These are phyloP conservation scores for Ectemnius lituratus DNA, from an alignment of 2,888 invertebrate species.

Conservation along the genomic window DNA sequence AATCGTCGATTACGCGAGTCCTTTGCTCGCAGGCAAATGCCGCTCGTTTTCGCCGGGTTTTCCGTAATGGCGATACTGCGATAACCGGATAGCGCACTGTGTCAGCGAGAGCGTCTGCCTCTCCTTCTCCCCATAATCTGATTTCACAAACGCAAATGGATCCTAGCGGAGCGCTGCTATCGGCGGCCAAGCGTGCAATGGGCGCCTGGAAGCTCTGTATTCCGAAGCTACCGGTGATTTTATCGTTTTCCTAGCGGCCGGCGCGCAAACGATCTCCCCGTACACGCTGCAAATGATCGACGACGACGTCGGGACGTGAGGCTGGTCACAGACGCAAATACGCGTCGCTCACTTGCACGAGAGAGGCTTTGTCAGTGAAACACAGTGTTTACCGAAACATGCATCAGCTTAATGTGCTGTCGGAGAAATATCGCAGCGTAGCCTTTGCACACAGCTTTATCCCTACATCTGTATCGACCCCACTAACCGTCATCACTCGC, in stretches of 20 bases:
- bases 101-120: constrained; percentile 18
- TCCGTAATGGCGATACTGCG: background rate
- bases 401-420: too few species aligned
- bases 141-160: constrained; percentile 10
- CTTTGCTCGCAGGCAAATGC: constrained; percentile 4
- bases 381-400: too few species aligned
- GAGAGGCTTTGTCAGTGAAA: too few species aligned
- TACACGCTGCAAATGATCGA: background rate
- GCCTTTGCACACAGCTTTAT: too few species aligned
- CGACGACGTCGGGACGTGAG: background rate
- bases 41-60: constrained; percentile 6
- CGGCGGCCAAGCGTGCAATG: background rate
- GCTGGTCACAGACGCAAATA: too few species aligned
- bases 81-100: background rate
- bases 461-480: too few species aligned
- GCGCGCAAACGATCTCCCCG: background rate
- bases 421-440: too few species aligned
- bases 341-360: too few species aligned
- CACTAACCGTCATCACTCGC: too few species aligned
- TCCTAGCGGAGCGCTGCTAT: background rate
- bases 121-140: constrained; percentile 14
- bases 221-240: background rate
- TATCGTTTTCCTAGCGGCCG: background rate
- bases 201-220: background rate
- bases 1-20: background rate